These are phyloP conservation scores for Seira sanloemensis DNA, from an alignment of 2,888 invertebrate genomes.

Conservation along the genomic window DNA sequence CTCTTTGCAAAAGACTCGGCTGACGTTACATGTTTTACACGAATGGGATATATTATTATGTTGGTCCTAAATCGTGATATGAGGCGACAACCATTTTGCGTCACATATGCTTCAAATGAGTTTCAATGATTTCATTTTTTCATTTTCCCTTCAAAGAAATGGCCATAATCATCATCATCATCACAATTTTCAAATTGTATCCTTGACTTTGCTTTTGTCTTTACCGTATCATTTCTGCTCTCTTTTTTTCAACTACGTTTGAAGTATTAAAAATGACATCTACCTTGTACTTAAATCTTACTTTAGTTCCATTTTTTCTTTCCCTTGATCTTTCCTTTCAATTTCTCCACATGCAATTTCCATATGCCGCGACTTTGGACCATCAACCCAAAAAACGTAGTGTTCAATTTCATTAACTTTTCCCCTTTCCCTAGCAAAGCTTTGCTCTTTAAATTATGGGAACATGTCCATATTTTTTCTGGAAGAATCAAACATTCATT, in stretches of 20 bases:
- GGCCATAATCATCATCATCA: neutral
- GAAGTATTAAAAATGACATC: no score
- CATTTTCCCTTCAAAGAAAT: neutral
- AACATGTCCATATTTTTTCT: conserved; percentile 28
- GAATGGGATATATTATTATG: no score
- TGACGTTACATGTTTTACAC: no score
- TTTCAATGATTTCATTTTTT: neutral
- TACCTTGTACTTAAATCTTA: no score
- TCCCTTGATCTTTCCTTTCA: neutral
- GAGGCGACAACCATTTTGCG: no score
- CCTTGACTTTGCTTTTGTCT: neutral
- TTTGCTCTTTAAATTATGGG: conserved; percentile 16
- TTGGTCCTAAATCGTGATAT: no score
- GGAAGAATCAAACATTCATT: conserved; percentile 34
- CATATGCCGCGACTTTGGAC: neutral
- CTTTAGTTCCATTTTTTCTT: neutral
- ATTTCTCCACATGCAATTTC: conserved; percentile 12
- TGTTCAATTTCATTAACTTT: conserved; percentile 46
- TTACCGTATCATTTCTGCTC: neutral
- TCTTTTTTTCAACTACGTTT: neutral
- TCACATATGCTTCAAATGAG: neutral
- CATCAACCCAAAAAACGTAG: neutral
- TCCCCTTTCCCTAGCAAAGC: neutral
- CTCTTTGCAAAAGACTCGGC: no score
- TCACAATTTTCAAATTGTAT: neutral